Evolutionary conservation across 2,888 invertebrate genomes (phyloP).

Genomic region (Scaptomyza polygonia): DNA sequence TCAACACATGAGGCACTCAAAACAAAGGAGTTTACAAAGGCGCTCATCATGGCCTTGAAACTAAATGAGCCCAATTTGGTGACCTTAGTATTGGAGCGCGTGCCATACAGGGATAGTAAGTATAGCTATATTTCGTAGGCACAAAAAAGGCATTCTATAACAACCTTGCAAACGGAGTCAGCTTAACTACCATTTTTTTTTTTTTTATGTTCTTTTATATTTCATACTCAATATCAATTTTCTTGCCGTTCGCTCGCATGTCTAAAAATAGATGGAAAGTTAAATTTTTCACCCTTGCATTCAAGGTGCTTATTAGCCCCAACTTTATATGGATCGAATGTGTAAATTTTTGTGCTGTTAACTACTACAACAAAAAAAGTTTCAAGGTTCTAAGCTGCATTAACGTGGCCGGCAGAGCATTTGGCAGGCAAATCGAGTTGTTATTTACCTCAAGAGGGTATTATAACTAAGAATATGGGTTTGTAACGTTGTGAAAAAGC

Average conservation of each 20-base stretch:
- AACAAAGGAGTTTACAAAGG: constrained; percentile 88
- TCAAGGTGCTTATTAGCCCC: constrained; percentile 48
- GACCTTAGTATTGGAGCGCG: constrained; percentile 91
- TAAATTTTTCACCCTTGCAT: constrained; percentile 24
- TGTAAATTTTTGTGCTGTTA: constrained; percentile 61
- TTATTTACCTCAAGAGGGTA: not conserved
- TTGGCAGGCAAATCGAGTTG: constrained; percentile 11
- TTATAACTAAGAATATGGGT: not conserved
- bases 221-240: constrained; percentile 42
- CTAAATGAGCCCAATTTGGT: constrained; percentile 92
- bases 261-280: constrained; percentile 64
- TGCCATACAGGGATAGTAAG: constrained; percentile 91
- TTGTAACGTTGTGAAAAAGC: not conserved
- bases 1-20: constrained; percentile 87
- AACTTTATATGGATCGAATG: constrained; percentile 71
- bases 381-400: constrained; percentile 63
- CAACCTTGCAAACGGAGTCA: constrained; percentile 47
- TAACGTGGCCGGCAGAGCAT: constrained; percentile 26
- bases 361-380: constrained; percentile 54
- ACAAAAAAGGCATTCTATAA: constrained; percentile 10
- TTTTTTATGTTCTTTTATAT: constrained; percentile 11
- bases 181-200: constrained; percentile 25
- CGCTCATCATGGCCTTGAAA: constrained; percentile 93
- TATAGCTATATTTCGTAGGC: constrained; percentile 36
- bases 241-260: constrained; percentile 32